These are phyloP conservation scores for Acanthurus lineatus DNA, from an alignment of 2,797 vertebrate species.

Conservation along the genomic window DNA sequence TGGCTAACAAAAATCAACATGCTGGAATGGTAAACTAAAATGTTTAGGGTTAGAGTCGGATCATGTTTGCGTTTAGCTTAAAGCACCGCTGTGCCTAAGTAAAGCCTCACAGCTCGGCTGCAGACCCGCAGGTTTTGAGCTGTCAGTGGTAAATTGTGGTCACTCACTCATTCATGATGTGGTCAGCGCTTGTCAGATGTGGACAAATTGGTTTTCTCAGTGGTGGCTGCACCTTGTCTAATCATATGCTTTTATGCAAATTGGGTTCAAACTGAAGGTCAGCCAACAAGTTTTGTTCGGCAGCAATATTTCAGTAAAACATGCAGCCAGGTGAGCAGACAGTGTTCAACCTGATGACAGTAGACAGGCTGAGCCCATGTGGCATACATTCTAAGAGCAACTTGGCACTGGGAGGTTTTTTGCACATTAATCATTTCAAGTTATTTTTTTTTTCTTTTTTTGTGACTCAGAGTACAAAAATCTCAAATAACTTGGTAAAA, in stretches of 20 bases:
- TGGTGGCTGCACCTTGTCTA: slow-evolving; percentile 47
- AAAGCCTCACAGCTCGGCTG: slow-evolving; percentile 1
- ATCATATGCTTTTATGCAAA: slow-evolving; percentile 73
- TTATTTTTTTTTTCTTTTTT: slow-evolving; percentile 1
- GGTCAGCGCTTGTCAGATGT: slow-evolving; percentile 46
- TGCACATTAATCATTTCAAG: slow-evolving; percentile 16
- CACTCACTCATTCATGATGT: slow-evolving; percentile 44
- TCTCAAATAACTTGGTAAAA: slow-evolving; percentile 19
- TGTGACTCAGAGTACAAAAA: slow-evolving; percentile 11
- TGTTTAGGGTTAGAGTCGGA: no score
- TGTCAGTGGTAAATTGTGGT: slow-evolving; percentile 33
- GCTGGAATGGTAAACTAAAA: no score
- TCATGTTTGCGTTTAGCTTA: slow-evolving; percentile 4
- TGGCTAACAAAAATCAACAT: no score
- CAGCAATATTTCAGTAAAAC: slow-evolving; percentile 45
- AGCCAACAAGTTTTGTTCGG: slow-evolving; percentile 56
- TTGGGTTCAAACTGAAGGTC: slow-evolving; percentile 58
- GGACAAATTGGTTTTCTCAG: slow-evolving; percentile 55
- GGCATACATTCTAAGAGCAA: slow-evolving; percentile 20
- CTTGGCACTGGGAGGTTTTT: slow-evolving; percentile 3
- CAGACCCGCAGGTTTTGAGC: slow-evolving; percentile 11
- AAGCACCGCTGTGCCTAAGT: not conserved
- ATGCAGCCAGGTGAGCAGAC: slow-evolving; percentile 40
- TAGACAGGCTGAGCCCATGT: slow-evolving; percentile 9
- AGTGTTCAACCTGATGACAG: slow-evolving; percentile 12